Evolutionary conservation across 2,113 vertebrate species (phyloP).

Genomic region (Apodemus speciosus): DNA sequence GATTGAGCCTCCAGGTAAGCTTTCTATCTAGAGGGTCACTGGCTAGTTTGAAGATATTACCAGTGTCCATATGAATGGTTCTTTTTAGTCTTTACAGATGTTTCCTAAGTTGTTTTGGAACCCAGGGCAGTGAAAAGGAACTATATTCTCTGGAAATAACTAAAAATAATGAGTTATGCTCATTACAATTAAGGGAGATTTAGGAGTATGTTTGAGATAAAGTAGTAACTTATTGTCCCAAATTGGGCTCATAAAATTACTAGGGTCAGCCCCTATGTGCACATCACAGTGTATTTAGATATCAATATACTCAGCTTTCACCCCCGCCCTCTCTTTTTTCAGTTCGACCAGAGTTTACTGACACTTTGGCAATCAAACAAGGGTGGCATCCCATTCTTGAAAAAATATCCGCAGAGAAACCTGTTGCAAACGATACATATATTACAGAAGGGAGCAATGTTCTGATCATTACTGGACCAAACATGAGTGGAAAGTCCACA

Average conservation of each 20-base stretch:
- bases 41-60: conserved; percentile 39
- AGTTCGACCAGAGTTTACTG: conserved; percentile 98
- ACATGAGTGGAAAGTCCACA: conserved; percentile 99
- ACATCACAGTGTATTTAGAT: neutral
- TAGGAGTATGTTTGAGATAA: neutral
- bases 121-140: neutral
- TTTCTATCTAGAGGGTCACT: neutral
- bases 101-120: conserved; percentile 24
- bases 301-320: conserved; percentile 45
- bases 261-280: neutral
- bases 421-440: conserved; percentile 93
- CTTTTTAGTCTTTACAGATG: conserved; percentile 10
- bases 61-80: neutral
- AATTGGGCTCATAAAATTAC: conserved; percentile 18
- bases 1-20: neutral
- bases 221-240: conserved; percentile 18
- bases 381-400: conserved; percentile 97
- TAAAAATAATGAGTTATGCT: conserved; percentile 24
- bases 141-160: conserved; percentile 6
- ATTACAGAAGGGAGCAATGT: conserved; percentile 96
- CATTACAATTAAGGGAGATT: conserved; percentile 26
- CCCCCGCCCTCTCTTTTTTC: conserved; percentile 53
- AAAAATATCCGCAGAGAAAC: conserved; percentile 92
- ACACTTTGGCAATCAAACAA: conserved; percentile 96
- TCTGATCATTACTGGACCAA: conserved; percentile 95